Base-by-base conservation (phyloP, 2,888 invertebrate species). In the Bruchidius siliquastri region DNA sequence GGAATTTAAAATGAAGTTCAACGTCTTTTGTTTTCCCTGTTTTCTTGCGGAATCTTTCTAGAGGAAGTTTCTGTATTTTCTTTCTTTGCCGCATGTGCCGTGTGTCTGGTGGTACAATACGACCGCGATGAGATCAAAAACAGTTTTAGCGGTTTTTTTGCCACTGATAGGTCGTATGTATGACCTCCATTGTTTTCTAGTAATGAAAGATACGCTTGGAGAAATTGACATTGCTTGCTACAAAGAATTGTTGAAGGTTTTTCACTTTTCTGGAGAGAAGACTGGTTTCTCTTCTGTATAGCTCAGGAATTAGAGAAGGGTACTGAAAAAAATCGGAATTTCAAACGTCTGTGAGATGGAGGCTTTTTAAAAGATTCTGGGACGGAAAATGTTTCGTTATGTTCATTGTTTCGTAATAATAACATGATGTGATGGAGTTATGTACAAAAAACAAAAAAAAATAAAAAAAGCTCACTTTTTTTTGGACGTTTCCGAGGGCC, bases 1-100 rank as follows among this genome's bases (percentile, higher is more conserved):
- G 81, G 79, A 81, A 81, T 81, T 81, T 81, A 81, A 81, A 81
- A 81, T 81, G 80, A 81, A 81, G 79, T 80, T 81, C 80, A 49
- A 8, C 76, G 79, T 77, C 78, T 75, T 77, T 21, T 71, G 21
- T 71, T 49, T 49, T 49, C 49, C 67, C 75, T 77, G 76, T 77
- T 77, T 78, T 76, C 76, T 75, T 74, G 71, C 22, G 71, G 76
- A 79, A 78, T 79, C 78, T 79, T 77, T 77, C 74, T 75, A 74
- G 77, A 75, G 49, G 49, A 49, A 49, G 49, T 49, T 49, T 49
- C 49, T 49, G 49, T 49, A 49, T 49, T 49, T 49, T 49, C 49
- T 49, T 49, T 49, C 49, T 49, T 49, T 49, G 49, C 49, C 49
- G 49, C 49, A 49, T 49, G 49, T 49, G 18, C 49, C 49, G 49